phyloP scores from a whole-genome alignment of 2,113 vertebrate genomes.

The Paradoxurus hermaphroditus region DNA sequence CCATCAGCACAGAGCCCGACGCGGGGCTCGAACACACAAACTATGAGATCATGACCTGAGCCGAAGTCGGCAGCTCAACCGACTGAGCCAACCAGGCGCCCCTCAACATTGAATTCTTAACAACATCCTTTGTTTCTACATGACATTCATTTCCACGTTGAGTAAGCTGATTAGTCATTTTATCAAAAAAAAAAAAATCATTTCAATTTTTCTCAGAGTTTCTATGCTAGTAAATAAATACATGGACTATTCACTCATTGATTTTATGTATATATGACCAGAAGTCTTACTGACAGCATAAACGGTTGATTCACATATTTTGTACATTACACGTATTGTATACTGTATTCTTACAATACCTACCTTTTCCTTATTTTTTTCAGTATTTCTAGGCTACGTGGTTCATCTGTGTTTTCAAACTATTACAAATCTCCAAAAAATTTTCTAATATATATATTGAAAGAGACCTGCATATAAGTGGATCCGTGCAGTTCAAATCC shows the following conservation, averaged over 20 bases:
- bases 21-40: too few relatives aligned
- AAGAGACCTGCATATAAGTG: not conserved
- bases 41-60: too few relatives aligned
- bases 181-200: not conserved
- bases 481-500: not conserved
- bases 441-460: not conserved
- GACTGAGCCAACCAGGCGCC: too few relatives aligned
- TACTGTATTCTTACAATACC: not conserved
- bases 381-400: not conserved
- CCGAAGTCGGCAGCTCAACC: too few relatives aligned
- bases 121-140: not conserved
- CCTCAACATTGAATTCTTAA: conserved; percentile 14
- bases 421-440: not conserved
- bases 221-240: not conserved
- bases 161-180: not conserved
- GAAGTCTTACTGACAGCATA: not conserved
- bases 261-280: not conserved
- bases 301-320: not conserved
- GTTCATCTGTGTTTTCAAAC: not conserved
- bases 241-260: not conserved
- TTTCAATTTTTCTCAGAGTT: not conserved
- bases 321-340: not conserved
- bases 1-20: too few relatives aligned
- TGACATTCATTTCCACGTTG: not conserved
- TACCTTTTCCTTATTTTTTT: not conserved